A percentile compares a stretch with the other conserved stretches of the same genome.
Evolutionary conservation across 2,888 invertebrate genomes (phyloP).

Genomic region (Orthosia cruda): DNA sequence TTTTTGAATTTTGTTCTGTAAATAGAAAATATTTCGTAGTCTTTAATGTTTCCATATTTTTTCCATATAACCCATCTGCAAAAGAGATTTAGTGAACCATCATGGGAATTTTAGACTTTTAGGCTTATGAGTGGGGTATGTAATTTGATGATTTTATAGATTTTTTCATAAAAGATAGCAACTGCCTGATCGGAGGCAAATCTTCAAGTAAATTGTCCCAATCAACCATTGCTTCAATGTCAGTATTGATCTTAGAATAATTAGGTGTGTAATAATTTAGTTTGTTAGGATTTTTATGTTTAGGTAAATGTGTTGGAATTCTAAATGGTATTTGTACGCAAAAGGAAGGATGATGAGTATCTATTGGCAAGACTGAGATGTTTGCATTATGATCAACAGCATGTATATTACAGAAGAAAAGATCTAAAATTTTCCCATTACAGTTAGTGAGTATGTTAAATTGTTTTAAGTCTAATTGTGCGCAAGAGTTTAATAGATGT

Average conservation of each 20-base stretch:
- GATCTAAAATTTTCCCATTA: too few species aligned
- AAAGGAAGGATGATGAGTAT: neutral
- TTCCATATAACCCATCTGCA: constrained; percentile 27
- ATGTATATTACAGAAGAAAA: neutral
- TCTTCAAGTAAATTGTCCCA: neutral
- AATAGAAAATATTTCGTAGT: constrained; percentile 12
- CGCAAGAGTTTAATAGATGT: too few species aligned
- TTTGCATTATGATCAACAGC: neutral
- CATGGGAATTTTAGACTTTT: constrained; percentile 7
- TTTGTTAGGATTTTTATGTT: neutral
- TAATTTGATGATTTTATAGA: constrained; percentile 3
- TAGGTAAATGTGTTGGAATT: neutral
- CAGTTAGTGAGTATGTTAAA: too few species aligned
- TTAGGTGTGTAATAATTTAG: neutral
- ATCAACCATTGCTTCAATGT: neutral
- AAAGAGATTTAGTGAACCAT: constrained; percentile 18
- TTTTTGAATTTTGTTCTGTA: neutral
- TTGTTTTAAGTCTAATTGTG: too few species aligned
- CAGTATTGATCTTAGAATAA: neutral
- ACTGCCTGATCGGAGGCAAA: neutral
- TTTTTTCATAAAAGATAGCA: neutral
- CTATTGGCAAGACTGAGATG: neutral
- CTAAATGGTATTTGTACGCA: neutral
- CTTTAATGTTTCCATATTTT: constrained; percentile 8
- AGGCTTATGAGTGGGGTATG: neutral